phyloP scores from a whole-genome alignment of 2,888 invertebrate species.

The Helleia helle region DNA sequence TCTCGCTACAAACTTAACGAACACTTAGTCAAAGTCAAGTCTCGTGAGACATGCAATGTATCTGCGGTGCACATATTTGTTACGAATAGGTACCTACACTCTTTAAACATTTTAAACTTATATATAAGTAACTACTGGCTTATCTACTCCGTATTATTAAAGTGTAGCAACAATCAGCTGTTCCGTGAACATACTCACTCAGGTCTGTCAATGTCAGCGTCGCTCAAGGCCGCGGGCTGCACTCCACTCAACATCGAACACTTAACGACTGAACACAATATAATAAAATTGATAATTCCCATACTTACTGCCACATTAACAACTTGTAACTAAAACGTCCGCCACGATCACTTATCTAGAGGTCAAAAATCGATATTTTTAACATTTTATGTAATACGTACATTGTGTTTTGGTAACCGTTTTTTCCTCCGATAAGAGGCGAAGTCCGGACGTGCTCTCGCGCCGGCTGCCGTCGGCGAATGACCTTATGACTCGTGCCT shows the following conservation, averaged over 20 bases:
- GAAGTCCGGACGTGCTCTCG: slow-evolving; percentile 13
- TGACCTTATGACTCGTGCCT: too few relatives aligned
- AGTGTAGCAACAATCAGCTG: too few relatives aligned
- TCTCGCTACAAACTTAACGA: too few relatives aligned
- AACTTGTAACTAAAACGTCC: background rate
- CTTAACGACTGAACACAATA: slow-evolving; percentile 19
- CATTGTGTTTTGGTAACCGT: background rate
- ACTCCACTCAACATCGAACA: slow-evolving; percentile 15
- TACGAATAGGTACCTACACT: too few relatives aligned
- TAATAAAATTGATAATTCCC: slow-evolving; percentile 1
- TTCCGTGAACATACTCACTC: too few relatives aligned
- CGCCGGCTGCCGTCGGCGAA: slow-evolving; percentile 1
- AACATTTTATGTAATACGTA: background rate
- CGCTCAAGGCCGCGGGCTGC: slow-evolving; percentile 32
- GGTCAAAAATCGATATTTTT: too few relatives aligned
- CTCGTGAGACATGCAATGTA: too few relatives aligned
- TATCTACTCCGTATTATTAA: too few relatives aligned
- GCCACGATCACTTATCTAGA: background rate
- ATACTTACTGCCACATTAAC: slow-evolving; percentile 4
- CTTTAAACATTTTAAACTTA: too few relatives aligned
- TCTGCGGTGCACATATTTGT: too few relatives aligned
- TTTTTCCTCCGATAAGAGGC: background rate
- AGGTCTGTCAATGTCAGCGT: slow-evolving; percentile 15
- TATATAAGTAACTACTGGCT: too few relatives aligned
- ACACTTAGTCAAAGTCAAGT: too few relatives aligned